phyloP scores from a whole-genome alignment of 2,113 vertebrate genomes.

The Nematolebias whitei region DNA sequence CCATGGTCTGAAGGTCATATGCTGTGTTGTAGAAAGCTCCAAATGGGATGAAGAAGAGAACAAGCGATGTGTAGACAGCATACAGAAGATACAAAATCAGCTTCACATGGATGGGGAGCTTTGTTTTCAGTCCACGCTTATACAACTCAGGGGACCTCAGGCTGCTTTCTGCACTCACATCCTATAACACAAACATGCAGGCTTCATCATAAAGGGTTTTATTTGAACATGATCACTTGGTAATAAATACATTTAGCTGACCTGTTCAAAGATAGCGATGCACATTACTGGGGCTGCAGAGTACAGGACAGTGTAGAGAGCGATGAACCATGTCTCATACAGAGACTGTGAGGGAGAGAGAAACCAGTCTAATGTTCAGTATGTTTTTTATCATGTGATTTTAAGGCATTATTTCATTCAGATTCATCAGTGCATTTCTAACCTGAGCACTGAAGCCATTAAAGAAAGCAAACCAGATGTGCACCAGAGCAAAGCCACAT shows the following conservation, averaged over 20 bases:
- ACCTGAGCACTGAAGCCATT: constrained; percentile 89
- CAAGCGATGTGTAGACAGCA: constrained; percentile 80
- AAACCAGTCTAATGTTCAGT: neutral
- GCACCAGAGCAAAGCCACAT: constrained; percentile 82
- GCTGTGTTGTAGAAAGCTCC: constrained; percentile 74
- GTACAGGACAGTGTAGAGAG: constrained; percentile 87
- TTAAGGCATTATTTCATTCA: neutral
- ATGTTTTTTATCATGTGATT: constrained; percentile 1
- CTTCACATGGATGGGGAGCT: constrained; percentile 83
- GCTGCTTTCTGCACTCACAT: constrained; percentile 82
- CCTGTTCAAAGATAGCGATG: constrained; percentile 89
- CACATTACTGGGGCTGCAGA: constrained; percentile 81
- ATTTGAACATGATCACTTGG: neutral
- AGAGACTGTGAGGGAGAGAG: constrained; percentile 76
- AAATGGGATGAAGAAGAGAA: constrained; percentile 83
- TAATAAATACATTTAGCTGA: constrained; percentile 57
- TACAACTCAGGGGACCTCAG: constrained; percentile 85
- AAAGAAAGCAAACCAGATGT: constrained; percentile 90
- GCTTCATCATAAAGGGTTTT: neutral
- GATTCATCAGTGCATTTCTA: constrained; percentile 8
- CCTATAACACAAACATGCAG: constrained; percentile 70
- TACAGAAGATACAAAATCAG: constrained; percentile 80
- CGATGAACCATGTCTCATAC: constrained; percentile 92
- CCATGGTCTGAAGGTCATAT: constrained; percentile 86
- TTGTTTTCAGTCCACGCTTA: constrained; percentile 74